Percentiles rank a stretch among this genome's conserved stretches.
Conservation (phyloP, 1,140 invertebrate species). For the Drosophila chauvacae region DNA sequence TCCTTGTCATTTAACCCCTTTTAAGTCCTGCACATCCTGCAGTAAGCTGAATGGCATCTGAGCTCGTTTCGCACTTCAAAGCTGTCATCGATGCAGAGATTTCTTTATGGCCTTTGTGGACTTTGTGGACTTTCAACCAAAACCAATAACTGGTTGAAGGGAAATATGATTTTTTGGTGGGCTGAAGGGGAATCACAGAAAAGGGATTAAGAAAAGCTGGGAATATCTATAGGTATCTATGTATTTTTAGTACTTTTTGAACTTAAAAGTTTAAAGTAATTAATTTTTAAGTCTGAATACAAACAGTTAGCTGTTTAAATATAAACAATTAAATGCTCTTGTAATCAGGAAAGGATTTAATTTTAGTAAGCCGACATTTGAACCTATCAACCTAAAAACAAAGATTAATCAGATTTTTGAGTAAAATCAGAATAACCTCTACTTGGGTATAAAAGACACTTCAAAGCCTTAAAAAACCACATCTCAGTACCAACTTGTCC, state of each 20-base stretch:
- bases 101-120: conserved; percentile 16
- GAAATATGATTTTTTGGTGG: background rate
- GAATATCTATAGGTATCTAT: too few species aligned
- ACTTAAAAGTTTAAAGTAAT: too few species aligned
- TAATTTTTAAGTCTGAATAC: background rate
- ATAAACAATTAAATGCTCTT: background rate
- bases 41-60: conserved; percentile 63
- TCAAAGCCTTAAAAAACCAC: background rate
- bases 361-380: too few species aligned
- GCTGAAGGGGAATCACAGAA: too few species aligned
- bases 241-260: too few species aligned
- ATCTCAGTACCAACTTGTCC: conserved; percentile 9
- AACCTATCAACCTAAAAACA: too few species aligned
- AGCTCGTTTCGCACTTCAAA: conserved; percentile 70
- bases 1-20: conserved; percentile 65
- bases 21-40: conserved; percentile 25
- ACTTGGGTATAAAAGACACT: background rate
- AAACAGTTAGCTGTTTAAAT: too few species aligned
- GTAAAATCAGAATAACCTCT: too few species aligned
- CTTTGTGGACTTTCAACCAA: conserved; percentile 4
- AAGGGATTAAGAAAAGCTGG: background rate
- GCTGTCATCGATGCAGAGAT: conserved; percentile 34
- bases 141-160: conserved; percentile 20
- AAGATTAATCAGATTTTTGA: too few species aligned
- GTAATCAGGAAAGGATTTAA: too few species aligned